These are phyloP conservation scores for Agrochola lychnidis DNA, from an alignment of 2,888 invertebrate species.

Conservation along the genomic window DNA sequence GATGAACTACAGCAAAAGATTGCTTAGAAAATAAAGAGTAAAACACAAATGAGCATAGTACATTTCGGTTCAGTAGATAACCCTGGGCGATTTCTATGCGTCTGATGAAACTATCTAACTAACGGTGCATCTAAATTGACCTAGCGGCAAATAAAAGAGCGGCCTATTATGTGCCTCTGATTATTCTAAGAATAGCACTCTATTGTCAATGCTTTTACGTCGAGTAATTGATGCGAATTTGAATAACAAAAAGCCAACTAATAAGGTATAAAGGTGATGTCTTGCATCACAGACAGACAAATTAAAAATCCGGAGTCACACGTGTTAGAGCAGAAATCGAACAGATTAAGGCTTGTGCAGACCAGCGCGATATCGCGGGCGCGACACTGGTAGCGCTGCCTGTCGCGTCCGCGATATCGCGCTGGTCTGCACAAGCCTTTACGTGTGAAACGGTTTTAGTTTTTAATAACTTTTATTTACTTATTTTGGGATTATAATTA, in stretches of 20 bases:
- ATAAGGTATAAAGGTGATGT: no score
- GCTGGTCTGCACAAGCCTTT: no score
- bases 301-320: no score
- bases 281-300: no score
- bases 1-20: neutral
- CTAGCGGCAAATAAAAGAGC: conserved; percentile 13
- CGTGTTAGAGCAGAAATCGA: no score
- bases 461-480: no score
- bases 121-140: conserved; percentile 23
- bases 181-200: conserved; percentile 21
- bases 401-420: no score
- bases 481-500: no score
- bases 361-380: no score
- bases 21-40: neutral
- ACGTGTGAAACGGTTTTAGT: no score
- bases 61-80: conserved; percentile 4
- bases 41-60: neutral
- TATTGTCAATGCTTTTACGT: neutral
- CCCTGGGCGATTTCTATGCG: neutral
- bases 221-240: conserved; percentile 21
- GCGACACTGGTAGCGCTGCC: no score
- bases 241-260: neutral
- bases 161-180: neutral
- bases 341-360: no score
- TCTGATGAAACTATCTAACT: conserved; percentile 19